A percentile compares a stretch with the other conserved stretches of the same genome.
phyloP scores from a whole-genome alignment of 2,888 invertebrate genomes.

The Phortica okadai region DNA sequence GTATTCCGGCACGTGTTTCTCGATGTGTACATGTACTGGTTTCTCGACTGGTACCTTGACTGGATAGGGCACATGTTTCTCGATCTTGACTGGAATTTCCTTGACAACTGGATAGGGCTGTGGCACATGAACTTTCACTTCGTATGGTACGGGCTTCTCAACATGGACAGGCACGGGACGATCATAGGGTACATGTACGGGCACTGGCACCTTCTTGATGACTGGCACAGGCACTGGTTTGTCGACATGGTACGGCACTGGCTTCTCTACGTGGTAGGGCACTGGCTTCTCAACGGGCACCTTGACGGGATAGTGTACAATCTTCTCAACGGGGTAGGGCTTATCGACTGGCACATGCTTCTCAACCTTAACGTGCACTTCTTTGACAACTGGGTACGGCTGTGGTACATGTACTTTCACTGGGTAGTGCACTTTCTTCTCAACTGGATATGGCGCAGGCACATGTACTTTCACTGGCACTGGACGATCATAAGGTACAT shows the following conservation, averaged over 20 bases:
- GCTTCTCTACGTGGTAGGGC: constrained; percentile 80
- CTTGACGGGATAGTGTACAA: constrained; percentile 85
- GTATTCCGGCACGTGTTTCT: constrained; percentile 82
- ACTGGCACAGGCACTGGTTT: constrained; percentile 82
- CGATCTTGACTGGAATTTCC: constrained; percentile 82
- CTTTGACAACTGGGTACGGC: constrained; percentile 84
- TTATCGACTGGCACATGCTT: constrained; percentile 87
- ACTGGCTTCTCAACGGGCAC: constrained; percentile 83
- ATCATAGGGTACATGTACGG: constrained; percentile 81
- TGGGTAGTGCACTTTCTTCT: constrained; percentile 83
- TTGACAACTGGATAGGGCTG: constrained; percentile 84
- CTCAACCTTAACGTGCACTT: constrained; percentile 82
- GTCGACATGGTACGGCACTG: constrained; percentile 81
- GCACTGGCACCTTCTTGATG: constrained; percentile 81
- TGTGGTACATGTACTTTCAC: constrained; percentile 86
- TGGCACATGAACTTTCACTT: constrained; percentile 83
- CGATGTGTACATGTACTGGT: constrained; percentile 85
- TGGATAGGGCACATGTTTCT: constrained; percentile 84
- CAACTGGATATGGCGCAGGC: constrained; percentile 82
- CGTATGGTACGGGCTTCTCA: constrained; percentile 86
- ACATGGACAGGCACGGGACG: constrained; percentile 83
- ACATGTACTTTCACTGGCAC: constrained; percentile 85
- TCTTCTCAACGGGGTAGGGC: constrained; percentile 84
- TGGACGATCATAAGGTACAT: constrained; percentile 85
- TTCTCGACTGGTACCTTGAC: constrained; percentile 83